A percentile compares a stretch with the other conserved stretches of the same genome.
These are phyloP conservation scores for Hirtodrosophila trivittata DNA, from an alignment of 2,888 invertebrate genomes.

Conservation along the genomic window DNA sequence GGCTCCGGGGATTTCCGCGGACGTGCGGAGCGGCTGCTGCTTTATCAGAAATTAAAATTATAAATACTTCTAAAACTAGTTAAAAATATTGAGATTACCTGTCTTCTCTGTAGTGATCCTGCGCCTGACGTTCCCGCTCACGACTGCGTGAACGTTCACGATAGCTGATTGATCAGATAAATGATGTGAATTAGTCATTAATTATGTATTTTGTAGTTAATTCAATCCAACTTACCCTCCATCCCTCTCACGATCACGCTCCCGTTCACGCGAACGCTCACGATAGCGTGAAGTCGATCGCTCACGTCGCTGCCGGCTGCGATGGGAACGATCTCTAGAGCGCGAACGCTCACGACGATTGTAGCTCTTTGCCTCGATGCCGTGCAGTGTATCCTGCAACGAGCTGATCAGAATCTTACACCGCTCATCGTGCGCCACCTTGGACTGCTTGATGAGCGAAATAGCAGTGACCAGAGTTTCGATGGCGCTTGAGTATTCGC, in stretches of 20 bases:
- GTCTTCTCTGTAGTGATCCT: slow-evolving; percentile 83
- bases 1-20: slow-evolving; percentile 85
- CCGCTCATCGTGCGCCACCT: slow-evolving; percentile 92
- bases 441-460: slow-evolving; percentile 98
- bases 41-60: slow-evolving; percentile 42
- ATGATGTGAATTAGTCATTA: no score
- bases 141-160: slow-evolving; percentile 91
- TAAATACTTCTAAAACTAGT: no score
- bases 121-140: slow-evolving; percentile 85
- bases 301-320: slow-evolving; percentile 83
- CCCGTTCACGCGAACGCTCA: slow-evolving; percentile 89
- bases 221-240: slow-evolving; percentile 85
- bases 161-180: slow-evolving; percentile 76
- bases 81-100: slow-evolving; percentile 63
- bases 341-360: slow-evolving; percentile 88
- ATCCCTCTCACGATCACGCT: slow-evolving; percentile 85
- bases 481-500: slow-evolving; percentile 98
- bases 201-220: not conserved
- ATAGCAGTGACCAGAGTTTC: slow-evolving; percentile 99
- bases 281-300: slow-evolving; percentile 87
- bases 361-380: slow-evolving; percentile 98
- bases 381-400: slow-evolving; percentile 97
- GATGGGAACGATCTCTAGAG: slow-evolving; percentile 85
- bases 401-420: slow-evolving; percentile 99
- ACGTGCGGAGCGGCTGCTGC: slow-evolving; percentile 84